A percentile compares a stretch with the other conserved stretches of the same genome.
phyloP scores from a whole-genome alignment of 1,140 invertebrate species.

The Lordiphosa clarofinis region DNA sequence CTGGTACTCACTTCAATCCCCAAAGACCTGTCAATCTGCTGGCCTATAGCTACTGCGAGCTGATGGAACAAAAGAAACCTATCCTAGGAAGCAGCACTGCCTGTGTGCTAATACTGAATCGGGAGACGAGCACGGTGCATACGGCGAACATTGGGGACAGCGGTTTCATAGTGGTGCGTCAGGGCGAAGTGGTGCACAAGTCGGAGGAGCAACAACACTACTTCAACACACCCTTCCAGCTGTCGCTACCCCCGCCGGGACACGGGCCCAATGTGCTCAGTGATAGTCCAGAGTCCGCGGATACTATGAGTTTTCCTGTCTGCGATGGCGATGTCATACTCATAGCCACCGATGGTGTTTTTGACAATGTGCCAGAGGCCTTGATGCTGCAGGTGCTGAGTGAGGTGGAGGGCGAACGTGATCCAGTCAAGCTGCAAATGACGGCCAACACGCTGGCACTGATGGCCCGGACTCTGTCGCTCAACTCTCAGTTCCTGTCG shows the following conservation, averaged over 20 bases:
- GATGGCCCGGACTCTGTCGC: constrained; percentile 95
- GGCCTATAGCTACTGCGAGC: constrained; percentile 94
- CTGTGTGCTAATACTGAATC: constrained; percentile 95
- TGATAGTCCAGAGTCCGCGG: constrained; percentile 95
- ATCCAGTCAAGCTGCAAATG: constrained; percentile 89
- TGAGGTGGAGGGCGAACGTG: constrained; percentile 84
- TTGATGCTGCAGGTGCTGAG: constrained; percentile 83
- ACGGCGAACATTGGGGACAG: constrained; percentile 99
- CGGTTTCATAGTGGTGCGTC: constrained; percentile 95
- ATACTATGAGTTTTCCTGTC: constrained; percentile 93
- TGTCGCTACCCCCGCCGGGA: constrained; percentile 94
- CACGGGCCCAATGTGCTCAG: constrained; percentile 91
- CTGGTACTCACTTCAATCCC: constrained; percentile 89
- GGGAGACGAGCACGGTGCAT: constrained; percentile 92
- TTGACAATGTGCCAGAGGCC: constrained; percentile 97
- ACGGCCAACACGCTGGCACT: constrained; percentile 96
- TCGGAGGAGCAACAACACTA: constrained; percentile 98
- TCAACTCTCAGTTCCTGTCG: constrained; percentile 96
- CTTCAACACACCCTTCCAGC: constrained; percentile 98
- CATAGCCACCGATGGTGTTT: constrained; percentile 97
- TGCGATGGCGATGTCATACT: constrained; percentile 97
- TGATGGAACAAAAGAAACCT: constrained; percentile 94
- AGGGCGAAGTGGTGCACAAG: constrained; percentile 91
- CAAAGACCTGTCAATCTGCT: constrained; percentile 92
- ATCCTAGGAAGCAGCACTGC: constrained; percentile 98